Base-by-base conservation (phyloP, 1,140 invertebrate species). In the Venturia canescens region DNA sequence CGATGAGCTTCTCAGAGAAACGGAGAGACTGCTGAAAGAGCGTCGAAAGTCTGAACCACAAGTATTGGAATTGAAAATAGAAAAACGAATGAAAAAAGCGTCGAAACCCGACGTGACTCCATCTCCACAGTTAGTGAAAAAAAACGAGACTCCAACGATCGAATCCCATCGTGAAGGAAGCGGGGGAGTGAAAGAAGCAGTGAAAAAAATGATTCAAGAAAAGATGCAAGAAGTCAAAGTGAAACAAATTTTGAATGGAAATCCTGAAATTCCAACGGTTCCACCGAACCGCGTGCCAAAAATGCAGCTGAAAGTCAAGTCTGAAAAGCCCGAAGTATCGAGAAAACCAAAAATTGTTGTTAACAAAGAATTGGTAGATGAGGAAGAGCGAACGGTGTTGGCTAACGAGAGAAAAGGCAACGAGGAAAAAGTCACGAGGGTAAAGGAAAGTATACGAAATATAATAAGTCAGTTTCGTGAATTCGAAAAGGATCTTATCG, bases 391-490 rank as follows among this genome's bases (percentile, higher is more conserved):
- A 66, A 77, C 44, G 34, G 16, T 44, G 26, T 66, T 23, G 23
- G 16, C 3, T 79, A 85, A 34, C 74, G 79, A 66, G 63, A 83
- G 69, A 50, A 60, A 67, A 84, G 80, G 34, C 69, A 85, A 27
- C 57, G 67, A 78, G 23, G 38, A 50, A 16, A 79, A 69, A 79
- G 57, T 85, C 7, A n/a, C 27, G 21, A 88, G 87, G 60, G 85
- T 91, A n/a, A 89, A 87, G 79, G 89, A 92, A 78, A 91, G 86
- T 71, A 91, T 92, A 77, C 86, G 84, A 79, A 91, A 89, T 72
- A 92, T 92, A 82, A 91, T 92, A 81, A 85, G 86, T 75, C 90
- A 91, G 78, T 91, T 92, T 78, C 90, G 88, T 69, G 89, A 92
- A 81, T 91, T 92, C 69, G 91, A 92, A 80, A 89, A 88, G 75